Base-by-base conservation (phyloP, 2,888 invertebrate genomes). In the Thera britannica region DNA sequence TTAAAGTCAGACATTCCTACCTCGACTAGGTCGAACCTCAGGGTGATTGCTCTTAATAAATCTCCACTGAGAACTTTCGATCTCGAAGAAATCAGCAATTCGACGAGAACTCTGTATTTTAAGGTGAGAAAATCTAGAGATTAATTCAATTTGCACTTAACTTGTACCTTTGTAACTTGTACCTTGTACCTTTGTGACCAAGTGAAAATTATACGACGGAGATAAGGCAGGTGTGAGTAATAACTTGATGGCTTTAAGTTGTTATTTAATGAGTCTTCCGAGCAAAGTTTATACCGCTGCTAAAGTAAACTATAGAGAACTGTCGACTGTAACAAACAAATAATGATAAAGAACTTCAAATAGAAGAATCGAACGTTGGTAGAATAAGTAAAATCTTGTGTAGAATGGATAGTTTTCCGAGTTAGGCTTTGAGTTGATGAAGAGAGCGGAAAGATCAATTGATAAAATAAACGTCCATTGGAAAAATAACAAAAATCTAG, bases 121-220 rank as follows among this genome's bases (percentile, higher is more conserved):
- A 61, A 65, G 67, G 65, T 65, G 54, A 64, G 70, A 65, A 71
- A 69, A 70, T 72, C 71, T 64, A 49, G 12, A 9, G 58, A 67
- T 71, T 68, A 68, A 68, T 71, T 73, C 64, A 66, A 70, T 72
- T 73, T 67, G 64, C 71, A 62, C 60, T 58, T 60, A 59, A 54
- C 34, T 55, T 44, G 46, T 6, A n/a, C 49, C 62, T 65, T n/a
- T n/a, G n/a, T n/a, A n/a, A n/a, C n/a, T n/a, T n/a, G n/a, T n/a
- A n/a, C n/a, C n/a, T n/a, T n/a, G n/a, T n/a, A n/a, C n/a, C n/a
- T n/a, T n/a, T n/a, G n/a, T n/a, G n/a, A 65, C 56, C 56, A 52
- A 62, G 57, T 58, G 59, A 52, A 58, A 66, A 59, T 65, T 55
- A 63, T 59, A 59, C 56, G 56, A 48, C 23, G 64, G 56, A 36